phyloP scores from a whole-genome alignment of 2,797 vertebrate species.

The Smutsia gigantea region DNA sequence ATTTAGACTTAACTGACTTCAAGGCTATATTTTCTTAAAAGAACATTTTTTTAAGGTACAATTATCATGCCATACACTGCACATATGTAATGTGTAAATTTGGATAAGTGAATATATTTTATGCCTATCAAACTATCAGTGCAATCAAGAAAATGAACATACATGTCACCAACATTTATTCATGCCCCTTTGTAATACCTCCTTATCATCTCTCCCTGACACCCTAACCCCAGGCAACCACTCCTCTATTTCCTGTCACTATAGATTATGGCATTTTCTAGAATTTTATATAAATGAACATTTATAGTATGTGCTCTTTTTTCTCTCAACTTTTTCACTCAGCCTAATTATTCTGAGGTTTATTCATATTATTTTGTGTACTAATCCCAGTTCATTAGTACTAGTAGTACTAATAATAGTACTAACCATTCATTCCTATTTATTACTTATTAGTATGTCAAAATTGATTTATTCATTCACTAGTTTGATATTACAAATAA shows the following conservation, averaged over 20 bases:
- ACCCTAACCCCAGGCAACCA: neutral
- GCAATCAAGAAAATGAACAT: neutral
- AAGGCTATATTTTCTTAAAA: neutral
- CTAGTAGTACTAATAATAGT: too few relatives aligned
- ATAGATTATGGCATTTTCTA: neutral
- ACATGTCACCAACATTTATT: neutral
- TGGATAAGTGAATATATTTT: neutral
- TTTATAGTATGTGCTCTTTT: neutral
- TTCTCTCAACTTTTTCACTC: neutral
- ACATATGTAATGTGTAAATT: neutral
- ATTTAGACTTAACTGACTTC: neutral
- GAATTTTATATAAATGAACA: neutral
- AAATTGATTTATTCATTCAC: neutral
- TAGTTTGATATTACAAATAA: neutral
- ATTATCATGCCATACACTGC: neutral
- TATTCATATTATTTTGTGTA: neutral
- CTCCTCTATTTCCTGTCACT: neutral
- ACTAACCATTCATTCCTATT: neutral
- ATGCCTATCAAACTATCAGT: neutral
- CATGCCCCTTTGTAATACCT: neutral
- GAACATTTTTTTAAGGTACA: neutral
- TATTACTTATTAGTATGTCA: neutral
- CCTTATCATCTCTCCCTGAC: neutral
- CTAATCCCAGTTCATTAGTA: neutral
- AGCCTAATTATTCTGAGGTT: neutral